Percentiles rank a stretch among this genome's conserved stretches.
These are phyloP conservation scores for Lamprotornis superbus DNA, from an alignment of 2,113 vertebrate species.

Conservation along the genomic window DNA sequence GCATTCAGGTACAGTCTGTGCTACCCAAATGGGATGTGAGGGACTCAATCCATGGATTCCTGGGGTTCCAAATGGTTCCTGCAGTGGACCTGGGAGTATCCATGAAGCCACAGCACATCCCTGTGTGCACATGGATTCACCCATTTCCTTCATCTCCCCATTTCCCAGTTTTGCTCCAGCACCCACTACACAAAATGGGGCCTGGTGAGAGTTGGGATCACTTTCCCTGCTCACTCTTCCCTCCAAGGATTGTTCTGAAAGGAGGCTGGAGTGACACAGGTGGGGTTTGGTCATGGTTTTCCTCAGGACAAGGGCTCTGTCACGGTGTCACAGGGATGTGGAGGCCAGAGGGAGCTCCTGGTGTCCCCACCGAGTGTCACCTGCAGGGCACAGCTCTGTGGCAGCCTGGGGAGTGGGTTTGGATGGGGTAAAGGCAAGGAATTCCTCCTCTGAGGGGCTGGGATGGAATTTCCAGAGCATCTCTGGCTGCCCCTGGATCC, in stretches of 20 bases:
- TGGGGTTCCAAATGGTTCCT: background rate
- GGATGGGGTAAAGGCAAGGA: background rate
- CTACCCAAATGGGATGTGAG: background rate
- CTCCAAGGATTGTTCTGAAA: background rate
- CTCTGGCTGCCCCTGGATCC: background rate
- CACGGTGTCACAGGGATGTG: rapidly evolving
- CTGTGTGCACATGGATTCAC: rapidly evolving
- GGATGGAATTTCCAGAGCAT: background rate
- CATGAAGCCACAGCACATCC: rapidly evolving
- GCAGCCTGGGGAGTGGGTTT: background rate
- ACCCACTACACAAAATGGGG: rapidly evolving
- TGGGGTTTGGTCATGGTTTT: rapidly evolving
- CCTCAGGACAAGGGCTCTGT: no score
- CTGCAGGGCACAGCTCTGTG: background rate
- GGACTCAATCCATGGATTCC: background rate
- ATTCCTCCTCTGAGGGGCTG: background rate
- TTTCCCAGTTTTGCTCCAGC: background rate
- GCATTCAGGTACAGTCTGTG: background rate
- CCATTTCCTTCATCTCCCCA: rapidly evolving
- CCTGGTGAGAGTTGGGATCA: background rate
- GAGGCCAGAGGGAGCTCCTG: background rate
- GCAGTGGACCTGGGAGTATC: background rate
- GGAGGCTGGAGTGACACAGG: background rate
- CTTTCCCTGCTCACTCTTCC: background rate
- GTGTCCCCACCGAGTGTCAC: background rate